Conservation (phyloP, 2,888 invertebrate genomes). For the Taphrorychus bicolor region DNA sequence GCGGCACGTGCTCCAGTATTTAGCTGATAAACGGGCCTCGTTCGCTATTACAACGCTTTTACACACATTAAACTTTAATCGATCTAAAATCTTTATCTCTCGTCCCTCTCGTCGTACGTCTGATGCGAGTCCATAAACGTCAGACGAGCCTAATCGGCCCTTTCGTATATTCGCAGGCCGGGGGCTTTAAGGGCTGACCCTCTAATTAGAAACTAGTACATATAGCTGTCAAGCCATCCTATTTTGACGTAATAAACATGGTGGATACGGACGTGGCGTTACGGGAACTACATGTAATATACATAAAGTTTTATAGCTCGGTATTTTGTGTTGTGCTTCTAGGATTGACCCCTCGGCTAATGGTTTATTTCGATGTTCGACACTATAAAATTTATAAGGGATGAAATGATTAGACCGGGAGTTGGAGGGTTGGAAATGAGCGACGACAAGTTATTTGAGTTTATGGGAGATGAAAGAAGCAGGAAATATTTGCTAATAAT, state of each 20-base stretch:
- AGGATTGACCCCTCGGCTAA: constrained; percentile 51
- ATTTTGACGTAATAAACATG: constrained; percentile 54
- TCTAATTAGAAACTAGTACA: constrained; percentile 53
- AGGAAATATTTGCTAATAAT: no score
- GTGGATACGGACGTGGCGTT: constrained; percentile 47
- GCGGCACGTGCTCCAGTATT: constrained; percentile 52
- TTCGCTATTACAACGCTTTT: background rate
- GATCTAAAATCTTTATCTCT: constrained; percentile 2
- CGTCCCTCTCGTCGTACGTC: background rate
- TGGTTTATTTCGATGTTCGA: constrained; percentile 32
- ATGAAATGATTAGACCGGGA: background rate
- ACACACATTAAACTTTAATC: constrained; percentile 1
- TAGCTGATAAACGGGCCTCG: background rate
- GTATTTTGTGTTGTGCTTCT: constrained; percentile 57
- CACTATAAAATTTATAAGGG: constrained; percentile 3
- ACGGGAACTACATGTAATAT: constrained; percentile 55
- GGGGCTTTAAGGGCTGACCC: constrained; percentile 23
- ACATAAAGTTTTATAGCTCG: constrained; percentile 59
- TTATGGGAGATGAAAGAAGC: no score
- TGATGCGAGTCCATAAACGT: background rate
- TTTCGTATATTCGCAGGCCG: constrained; percentile 1
- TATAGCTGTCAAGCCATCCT: constrained; percentile 47
- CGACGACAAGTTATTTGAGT: background rate
- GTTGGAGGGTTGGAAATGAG: background rate
- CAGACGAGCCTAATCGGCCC: constrained; percentile 5